These are phyloP conservation scores for Astropecten irregularis DNA, from an alignment of 53 echinoderm and acorn worm species.

Conservation along the genomic window DNA sequence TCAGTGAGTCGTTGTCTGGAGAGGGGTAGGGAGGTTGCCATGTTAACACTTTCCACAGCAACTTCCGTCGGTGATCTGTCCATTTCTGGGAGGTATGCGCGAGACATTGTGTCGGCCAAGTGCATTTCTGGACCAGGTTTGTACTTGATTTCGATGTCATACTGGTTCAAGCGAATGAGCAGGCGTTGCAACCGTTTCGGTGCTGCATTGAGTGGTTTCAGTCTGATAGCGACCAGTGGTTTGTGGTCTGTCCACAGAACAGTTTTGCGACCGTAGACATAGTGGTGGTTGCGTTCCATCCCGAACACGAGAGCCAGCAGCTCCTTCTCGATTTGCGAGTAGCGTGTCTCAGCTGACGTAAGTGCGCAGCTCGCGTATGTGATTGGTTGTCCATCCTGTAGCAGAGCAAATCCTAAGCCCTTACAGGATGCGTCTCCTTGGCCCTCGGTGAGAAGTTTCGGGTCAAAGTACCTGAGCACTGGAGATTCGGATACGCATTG, in stretches of 20 bases:
- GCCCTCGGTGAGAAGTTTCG: slow-evolving; percentile 35
- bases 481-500: slow-evolving; percentile 6
- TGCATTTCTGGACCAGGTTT: slow-evolving; percentile 42
- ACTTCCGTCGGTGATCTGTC: slow-evolving; percentile 2
- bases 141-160: slow-evolving; percentile 56
- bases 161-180: slow-evolving; percentile 57
- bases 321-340: slow-evolving; percentile 84
- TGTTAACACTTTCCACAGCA: slow-evolving; percentile 18
- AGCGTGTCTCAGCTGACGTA: slow-evolving; percentile 55
- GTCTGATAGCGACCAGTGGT: slow-evolving; percentile 55
- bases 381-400: slow-evolving; percentile 45
- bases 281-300: slow-evolving; percentile 62
- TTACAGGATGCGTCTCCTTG: slow-evolving; percentile 22
- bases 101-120: slow-evolving; percentile 34
- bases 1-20: too few species aligned
- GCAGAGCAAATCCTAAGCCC: slow-evolving; percentile 31
- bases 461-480: slow-evolving; percentile 21
- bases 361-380: too few species aligned
- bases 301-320: too few species aligned
- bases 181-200: slow-evolving; percentile 69
- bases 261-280: slow-evolving; percentile 53
- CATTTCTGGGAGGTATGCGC: slow-evolving; percentile 14
- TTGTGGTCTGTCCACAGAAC: slow-evolving; percentile 68
- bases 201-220: slow-evolving; percentile 56
- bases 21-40: neutral